A percentile compares a stretch with the other conserved stretches of the same genome.
Conservation (phyloP, 1,140 invertebrate species). For the Heliothis subflexa region DNA sequence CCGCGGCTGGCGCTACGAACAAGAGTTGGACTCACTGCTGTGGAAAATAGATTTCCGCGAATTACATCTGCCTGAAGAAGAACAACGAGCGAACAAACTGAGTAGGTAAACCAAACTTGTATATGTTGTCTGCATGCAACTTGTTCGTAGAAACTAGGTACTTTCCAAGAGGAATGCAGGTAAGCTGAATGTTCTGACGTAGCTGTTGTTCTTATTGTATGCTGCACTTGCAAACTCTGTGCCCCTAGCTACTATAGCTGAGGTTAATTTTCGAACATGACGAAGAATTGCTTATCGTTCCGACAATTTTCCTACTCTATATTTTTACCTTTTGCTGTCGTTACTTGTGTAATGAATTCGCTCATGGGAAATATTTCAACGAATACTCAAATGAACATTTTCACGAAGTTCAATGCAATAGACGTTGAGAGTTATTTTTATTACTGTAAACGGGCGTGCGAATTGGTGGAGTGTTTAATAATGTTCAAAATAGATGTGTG, state of each 20-base stretch:
- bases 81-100: conserved; percentile 83
- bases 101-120: conserved; percentile 86
- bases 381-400: conserved; percentile 5
- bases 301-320: too few species aligned
- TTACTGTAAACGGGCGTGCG: background rate
- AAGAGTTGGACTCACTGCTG: conserved; percentile 96
- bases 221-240: background rate
- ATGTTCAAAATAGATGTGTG: background rate
- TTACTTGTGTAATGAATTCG: too few species aligned
- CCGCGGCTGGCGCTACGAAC: conserved; percentile 97
- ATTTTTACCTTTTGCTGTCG: too few species aligned
- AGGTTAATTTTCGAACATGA: too few species aligned
- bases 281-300: too few species aligned
- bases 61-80: conserved; percentile 87
- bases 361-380: background rate
- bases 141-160: background rate
- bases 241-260: too few species aligned
- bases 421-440: background rate
- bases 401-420: background rate
- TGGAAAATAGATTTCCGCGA: conserved; percentile 99
- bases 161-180: background rate
- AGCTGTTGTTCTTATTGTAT: background rate
- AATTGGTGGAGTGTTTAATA: background rate
- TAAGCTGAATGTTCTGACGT: background rate
- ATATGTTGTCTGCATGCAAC: conserved; percentile 68